Base-by-base conservation (phyloP, 2,888 invertebrate genomes). In the Lypha dubia region DNA sequence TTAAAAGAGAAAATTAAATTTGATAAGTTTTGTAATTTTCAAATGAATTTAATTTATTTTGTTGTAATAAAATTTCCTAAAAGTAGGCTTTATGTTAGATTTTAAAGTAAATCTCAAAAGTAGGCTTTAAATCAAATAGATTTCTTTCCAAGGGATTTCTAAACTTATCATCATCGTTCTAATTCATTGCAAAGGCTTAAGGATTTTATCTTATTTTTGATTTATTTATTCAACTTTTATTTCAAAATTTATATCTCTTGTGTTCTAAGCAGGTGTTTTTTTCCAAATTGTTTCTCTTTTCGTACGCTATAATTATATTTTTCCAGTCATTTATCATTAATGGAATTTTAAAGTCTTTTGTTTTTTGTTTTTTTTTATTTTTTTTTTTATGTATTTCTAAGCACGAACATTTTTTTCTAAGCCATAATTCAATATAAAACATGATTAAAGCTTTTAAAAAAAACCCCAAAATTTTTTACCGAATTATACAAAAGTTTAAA, bases 381-480 rank as follows among this genome's bases (percentile, higher is more conserved):
- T 38, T 22, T 49, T 79, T 41, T n/a, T n/a, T n/a, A n/a, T 17
- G 44, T n/a, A 60, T 24, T 70, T 79, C 56, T 28, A 49, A 81
- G 58, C 81, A 81, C 74, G 81, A 76, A 81, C 73, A 56, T 56
- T 28, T 73, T 56, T 73, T 83, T 79, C 70, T 74, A 84, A 84
- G 74, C 74, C 82, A 82, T 84, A 84, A 84, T 79, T 84, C 82
- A 82, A 75, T 56, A 28, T 60, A 76, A 65, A 82, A 82, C 77
- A 74, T 84, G 84, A 79, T 82, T 82, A 74, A 79, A 74, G 68
- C 51, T 70, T 49, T 46, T 13, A 73, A 63, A 62, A 41, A n/a
- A n/a, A n/a, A 24, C 1, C 44, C 60, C 17, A 20, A 41, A 32
- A 20, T 24, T 28, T 58, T 75, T 67, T 63, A 20, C n/a, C 74